Base-by-base conservation (phyloP, 2,113 vertebrate species). In the Chascanopsetta lugubris region DNA sequence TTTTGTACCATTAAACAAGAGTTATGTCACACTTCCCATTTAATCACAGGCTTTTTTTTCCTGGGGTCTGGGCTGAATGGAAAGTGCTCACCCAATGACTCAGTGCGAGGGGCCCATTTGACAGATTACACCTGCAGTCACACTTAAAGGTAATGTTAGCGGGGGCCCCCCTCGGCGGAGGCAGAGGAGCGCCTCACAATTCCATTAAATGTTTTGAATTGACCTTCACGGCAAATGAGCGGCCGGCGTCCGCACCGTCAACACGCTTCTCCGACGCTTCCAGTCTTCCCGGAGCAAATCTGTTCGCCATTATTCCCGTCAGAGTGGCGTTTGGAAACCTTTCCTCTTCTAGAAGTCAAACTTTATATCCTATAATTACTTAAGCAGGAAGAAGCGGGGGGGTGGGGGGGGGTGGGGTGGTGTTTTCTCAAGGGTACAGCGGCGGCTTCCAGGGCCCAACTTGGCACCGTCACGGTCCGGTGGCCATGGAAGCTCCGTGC, bases 1-100 rank as follows among this genome's bases (percentile, higher is more conserved):
- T 92, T 90, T 88, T 83, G 85, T 83, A 82, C 87, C 82, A 89
- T 91, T 90, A 90, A 90, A 85, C 80, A 85, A 87, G 77, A 90
- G 87, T 91, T 89, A 89, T 90, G 86, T 83, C 75, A 87, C 75
- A 85, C 78, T 80, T 87, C 84, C 80, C 80, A 82, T 89, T 90
- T 86, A 84, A 90, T 87, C 81, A 89, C 81, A 34, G 60, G 53
- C 74, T 79, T 78, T 88, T 85, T 79, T 77, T 87, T 84, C 80
- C 66, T 54, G 58, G 51, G 75, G 82, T 71, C 82, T 34, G 65
- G 56, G 75, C 83, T 53, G 66, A 80, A 78, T 81, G 66, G 17
- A 63, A n/a, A 77, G 81, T 45, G 5, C 62, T 74, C 68, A 42
- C 70, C 78, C 84, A 84, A 79, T 87, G 84, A 86, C 64, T 88